Percentiles rank a stretch among this genome's conserved stretches.
Conservation (phyloP, 2,888 invertebrate species). For the Petrophora chlorosata region DNA sequence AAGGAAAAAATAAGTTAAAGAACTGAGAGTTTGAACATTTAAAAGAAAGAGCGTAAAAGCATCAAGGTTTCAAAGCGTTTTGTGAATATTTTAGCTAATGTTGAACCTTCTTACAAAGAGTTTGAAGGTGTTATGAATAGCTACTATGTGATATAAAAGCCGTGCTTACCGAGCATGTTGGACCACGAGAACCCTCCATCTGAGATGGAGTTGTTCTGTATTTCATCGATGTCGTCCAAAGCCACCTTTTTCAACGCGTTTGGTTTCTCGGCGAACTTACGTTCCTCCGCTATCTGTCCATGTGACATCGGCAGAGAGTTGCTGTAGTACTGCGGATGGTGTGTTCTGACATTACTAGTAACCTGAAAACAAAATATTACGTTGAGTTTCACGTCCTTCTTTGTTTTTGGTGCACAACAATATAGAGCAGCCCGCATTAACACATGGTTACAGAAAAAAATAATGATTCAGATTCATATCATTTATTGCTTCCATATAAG, state of each 20-base stretch:
- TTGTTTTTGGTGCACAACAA: too few species aligned
- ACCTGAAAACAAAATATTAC: slow-evolving; percentile 57
- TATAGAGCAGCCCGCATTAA: too few species aligned
- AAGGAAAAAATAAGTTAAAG: slow-evolving; percentile 22
- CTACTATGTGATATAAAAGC: background rate
- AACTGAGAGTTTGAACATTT: slow-evolving; percentile 13
- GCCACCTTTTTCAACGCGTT: slow-evolving; percentile 95
- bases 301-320: slow-evolving; percentile 66
- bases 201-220: slow-evolving; percentile 91
- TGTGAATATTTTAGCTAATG: background rate
- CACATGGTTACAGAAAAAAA: too few species aligned
- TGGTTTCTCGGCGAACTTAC: slow-evolving; percentile 95
- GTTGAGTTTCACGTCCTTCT: too few species aligned
- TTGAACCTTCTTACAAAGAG: background rate
- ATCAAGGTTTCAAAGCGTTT: slow-evolving; percentile 4
- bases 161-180: slow-evolving; percentile 87
- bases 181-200: slow-evolving; percentile 94
- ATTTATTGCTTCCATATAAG: too few species aligned
- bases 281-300: slow-evolving; percentile 80
- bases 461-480: too few species aligned
- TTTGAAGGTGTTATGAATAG: background rate
- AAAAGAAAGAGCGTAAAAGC: slow-evolving; percentile 8
- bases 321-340: slow-evolving; percentile 77
- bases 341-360: slow-evolving; percentile 75
- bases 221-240: slow-evolving; percentile 91